Conservation (phyloP, 2,113 vertebrate species). For the Neoarius graeffei region DNA sequence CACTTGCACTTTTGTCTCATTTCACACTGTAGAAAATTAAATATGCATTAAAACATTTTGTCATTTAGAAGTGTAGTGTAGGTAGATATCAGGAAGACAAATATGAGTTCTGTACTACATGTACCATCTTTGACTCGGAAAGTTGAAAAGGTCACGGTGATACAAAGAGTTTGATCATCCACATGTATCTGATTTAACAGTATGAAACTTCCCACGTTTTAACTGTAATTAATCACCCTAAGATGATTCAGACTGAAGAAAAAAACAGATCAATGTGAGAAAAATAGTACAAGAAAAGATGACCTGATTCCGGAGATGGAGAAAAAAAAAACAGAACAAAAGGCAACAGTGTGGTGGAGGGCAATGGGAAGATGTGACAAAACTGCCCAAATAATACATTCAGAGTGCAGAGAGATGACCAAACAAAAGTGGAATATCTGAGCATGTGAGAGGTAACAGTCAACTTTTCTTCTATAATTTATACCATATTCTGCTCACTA, state of each 20-base stretch:
- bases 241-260: neutral
- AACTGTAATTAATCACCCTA: neutral
- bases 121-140: neutral
- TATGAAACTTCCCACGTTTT: neutral
- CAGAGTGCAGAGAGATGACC: neutral
- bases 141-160: neutral
- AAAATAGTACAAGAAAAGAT: neutral
- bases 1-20: neutral
- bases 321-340: neutral
- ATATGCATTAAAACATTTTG: neutral
- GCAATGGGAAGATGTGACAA: neutral
- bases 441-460: neutral
- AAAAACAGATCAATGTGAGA: neutral
- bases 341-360: neutral
- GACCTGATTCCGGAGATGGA: neutral
- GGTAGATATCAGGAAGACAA: neutral
- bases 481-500: neutral
- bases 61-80: neutral
- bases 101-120: neutral
- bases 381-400: conserved; percentile 5
- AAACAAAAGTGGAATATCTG: neutral
- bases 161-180: neutral
- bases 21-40: neutral
- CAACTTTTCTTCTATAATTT: conserved; percentile 15
- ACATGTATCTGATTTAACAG: neutral